Evolutionary conservation across 2,797 vertebrate genomes (phyloP).

Genomic region (Nothura maculosa): DNA sequence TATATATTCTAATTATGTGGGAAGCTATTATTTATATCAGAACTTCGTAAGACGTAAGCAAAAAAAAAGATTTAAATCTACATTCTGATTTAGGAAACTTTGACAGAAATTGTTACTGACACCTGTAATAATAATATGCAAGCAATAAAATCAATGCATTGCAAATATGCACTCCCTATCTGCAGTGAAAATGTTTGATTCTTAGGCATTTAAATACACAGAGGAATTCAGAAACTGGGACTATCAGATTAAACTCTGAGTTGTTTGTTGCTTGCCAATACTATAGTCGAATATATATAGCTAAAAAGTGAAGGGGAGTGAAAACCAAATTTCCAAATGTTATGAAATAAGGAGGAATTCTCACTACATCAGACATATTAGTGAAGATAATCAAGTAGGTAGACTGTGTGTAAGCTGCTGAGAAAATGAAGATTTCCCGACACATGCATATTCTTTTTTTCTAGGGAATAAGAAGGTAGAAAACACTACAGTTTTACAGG

Average conservation of each 20-base stretch:
- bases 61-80: not conserved
- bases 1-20: not conserved
- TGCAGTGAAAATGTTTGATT: not conserved
- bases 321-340: not conserved
- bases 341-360: not conserved
- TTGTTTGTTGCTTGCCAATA: not conserved
- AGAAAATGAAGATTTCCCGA: not conserved
- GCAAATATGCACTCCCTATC: not conserved
- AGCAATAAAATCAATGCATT: not conserved
- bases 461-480: not conserved
- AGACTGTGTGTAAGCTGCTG: not conserved
- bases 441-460: not conserved
- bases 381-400: not conserved
- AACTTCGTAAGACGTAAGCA: rapidly evolving
- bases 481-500: not conserved
- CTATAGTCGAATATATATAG: not conserved
- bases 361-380: rapidly evolving
- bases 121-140: not conserved
- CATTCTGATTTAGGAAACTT: not conserved
- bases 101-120: not conserved
- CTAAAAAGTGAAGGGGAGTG: not conserved
- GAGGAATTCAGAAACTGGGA: not conserved
- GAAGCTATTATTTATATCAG: not conserved
- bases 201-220: rapidly evolving
- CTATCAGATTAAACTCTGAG: not conserved